phyloP scores from a whole-genome alignment of 2,797 vertebrate species.

The Gobionotothen gibberifrons region DNA sequence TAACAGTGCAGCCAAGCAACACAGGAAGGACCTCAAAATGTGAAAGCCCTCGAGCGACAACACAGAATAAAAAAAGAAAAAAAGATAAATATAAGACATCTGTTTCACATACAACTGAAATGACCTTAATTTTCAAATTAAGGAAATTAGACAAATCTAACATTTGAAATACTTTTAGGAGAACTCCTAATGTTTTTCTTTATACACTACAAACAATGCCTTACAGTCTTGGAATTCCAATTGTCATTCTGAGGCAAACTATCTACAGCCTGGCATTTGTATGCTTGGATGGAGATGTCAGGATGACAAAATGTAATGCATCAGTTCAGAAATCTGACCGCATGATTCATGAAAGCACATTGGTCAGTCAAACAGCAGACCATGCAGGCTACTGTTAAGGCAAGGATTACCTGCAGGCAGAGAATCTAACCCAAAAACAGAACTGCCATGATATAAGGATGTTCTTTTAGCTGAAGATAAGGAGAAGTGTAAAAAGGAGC shows the following conservation, averaged over 20 bases:
- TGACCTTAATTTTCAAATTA: conserved; percentile 10
- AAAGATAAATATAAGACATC: conserved; percentile 5
- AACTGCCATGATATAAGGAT: conserved; percentile 43
- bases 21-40: conserved; percentile 26
- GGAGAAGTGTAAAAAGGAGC: conserved; percentile 9
- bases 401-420: conserved; percentile 48
- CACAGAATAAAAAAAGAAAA: conserved; percentile 1
- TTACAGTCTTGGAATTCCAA: conserved; percentile 16
- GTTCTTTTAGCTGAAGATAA: conserved; percentile 51
- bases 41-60: conserved; percentile 13
- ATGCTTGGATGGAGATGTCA: conserved; percentile 64
- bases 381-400: conserved; percentile 26
- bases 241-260: conserved; percentile 36
- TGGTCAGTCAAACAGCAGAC: conserved; percentile 48
- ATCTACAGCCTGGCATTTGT: conserved; percentile 40
- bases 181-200: not conserved
- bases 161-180: not conserved
- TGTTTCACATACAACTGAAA: conserved; percentile 37
- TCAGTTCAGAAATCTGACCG: conserved; percentile 59
- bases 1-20: conserved; percentile 18
- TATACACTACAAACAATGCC: not conserved
- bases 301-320: conserved; percentile 63
- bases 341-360: conserved; percentile 59
- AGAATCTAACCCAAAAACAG: conserved; percentile 39
- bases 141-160: conserved; percentile 11